Evolutionary conservation across 2,113 vertebrate genomes (phyloP), one percentile per base, ranked within the genome.

Genomic region (Corvus moneduloides): DNA sequence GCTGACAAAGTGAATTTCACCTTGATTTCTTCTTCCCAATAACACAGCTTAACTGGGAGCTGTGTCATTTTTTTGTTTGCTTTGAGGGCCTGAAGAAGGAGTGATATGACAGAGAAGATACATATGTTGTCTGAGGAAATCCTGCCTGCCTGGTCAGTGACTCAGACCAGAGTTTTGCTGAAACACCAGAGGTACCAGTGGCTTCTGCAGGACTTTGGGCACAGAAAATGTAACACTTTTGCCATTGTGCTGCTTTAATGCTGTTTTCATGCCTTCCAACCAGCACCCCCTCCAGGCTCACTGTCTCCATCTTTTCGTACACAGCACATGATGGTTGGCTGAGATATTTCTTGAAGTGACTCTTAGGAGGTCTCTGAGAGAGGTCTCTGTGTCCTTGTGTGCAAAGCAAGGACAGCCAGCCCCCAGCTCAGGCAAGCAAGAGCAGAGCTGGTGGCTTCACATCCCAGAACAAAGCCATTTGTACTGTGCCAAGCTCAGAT

Each of bases 391-490:
- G 66, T 72, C 86, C 52, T 95, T 41, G 98, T 97, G 93, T 98
- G 96, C 22, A 95, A 86, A 22, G 97, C 94, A 80, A 98, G 97
- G 63, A 89, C 97, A 69, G 98, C 95, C 91, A 98, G 91, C 71
- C 87, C 92, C 64, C 98, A 97, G 56, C 97, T 93, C 41, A 97
- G 11, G 83, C 96, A 98, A 23, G 92, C 75, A 23, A 97, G 89
- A 6, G 95, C 91, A 59, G 88, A 95, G 92, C 98, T 98, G 79
- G 79, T 97, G 39, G 97, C 98, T 87, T 98, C 97, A 37, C 96
- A 98, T 30, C 97, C 97, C 18, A 24, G 98, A 84, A 89, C 56
- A 84, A 93, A 87, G 13, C 44, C 69, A 33, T 77, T 43, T 43
- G 41, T 66, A 9, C 56, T 35, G 22, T 4, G 2, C 80, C 33